phyloP scores from a whole-genome alignment of 2,113 vertebrate genomes.

The Catagonus wagneri region DNA sequence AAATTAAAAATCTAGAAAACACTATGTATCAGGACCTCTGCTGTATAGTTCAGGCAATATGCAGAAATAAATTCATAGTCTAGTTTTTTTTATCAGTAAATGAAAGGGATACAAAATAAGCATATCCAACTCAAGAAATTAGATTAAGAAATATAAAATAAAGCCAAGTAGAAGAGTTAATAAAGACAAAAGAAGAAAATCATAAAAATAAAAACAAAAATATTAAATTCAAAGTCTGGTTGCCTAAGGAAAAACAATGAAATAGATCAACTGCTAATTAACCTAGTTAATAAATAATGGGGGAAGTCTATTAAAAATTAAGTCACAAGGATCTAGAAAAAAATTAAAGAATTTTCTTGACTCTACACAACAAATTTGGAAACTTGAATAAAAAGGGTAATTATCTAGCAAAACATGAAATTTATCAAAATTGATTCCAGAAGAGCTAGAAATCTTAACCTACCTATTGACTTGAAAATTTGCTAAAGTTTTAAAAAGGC shows the following conservation, averaged over 20 bases:
- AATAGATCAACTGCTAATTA: not conserved
- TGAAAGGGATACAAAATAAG: not conserved
- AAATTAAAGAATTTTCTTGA: not conserved
- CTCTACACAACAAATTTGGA: conserved; percentile 8
- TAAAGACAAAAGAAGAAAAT: not conserved
- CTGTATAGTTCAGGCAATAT: not conserved
- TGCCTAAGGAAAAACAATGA: not conserved
- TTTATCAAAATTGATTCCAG: not conserved
- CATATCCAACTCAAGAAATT: not conserved
- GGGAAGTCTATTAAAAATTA: not conserved
- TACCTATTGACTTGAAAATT: not conserved
- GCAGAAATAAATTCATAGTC: conserved; percentile 20
- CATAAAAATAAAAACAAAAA: conserved; percentile 24
- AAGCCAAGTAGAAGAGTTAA: not conserved
- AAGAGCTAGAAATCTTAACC: not conserved
- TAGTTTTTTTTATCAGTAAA: not conserved
- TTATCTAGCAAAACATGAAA: not conserved
- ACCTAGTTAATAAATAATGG: not conserved
- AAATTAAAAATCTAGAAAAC: conserved; percentile 28
- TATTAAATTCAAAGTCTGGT: conserved; percentile 45
- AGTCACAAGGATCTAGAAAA: not conserved
- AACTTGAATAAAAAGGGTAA: conserved; percentile 1
- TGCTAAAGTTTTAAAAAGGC: not conserved
- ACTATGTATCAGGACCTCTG: not conserved
- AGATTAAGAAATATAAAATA: conserved; percentile 13